Evolutionary conservation across 1,140 invertebrate genomes (phyloP), one percentile per base, ranked within the genome.

Genomic region (Nixonia krombeini): DNA sequence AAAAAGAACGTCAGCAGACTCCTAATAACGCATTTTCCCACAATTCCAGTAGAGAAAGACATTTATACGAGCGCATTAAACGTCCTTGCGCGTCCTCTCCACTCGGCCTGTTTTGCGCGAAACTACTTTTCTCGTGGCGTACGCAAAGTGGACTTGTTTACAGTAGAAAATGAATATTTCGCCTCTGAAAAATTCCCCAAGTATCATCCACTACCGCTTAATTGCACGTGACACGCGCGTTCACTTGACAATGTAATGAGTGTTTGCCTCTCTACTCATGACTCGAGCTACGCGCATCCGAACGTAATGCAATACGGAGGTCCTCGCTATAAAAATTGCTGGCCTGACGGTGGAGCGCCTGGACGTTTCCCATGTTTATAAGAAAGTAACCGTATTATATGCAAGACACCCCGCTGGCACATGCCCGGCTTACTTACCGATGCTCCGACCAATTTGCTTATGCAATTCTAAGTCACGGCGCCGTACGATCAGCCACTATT

Each of bases 391-490:
- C 35, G 44, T 52, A 52, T 41, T 68, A 56, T 62, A 49, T 35
- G 13, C 45, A 41, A 47, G 44, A 25, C 56, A 21, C 51, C 67
- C 61, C 38, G 56, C 56, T 59, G 67, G 8, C 37, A 47, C 35
- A 23, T 52, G 61, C 61, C 53, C 61, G 65, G 58, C 65, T 70
- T 70, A 63, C 66, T 59, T 55, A 63, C 58, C 17, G 49, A 51
- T 51, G 42, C 23, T 40, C 35, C 38, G 8, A 40, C 56, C 56
- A 55, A 61, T 67, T 59, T 56, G 51, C 40, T 67, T 67, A 51
- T 40, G 51, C 56, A 67, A 66, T 12, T 33, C 9, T 21, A 10
- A 35, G 18, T 46, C 41, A 12, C 25, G 33, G n/a, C 52, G 16
- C 12, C 5, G 25, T 17, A 52, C n/a, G 10, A 8, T 12, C 29